Evolutionary conservation across 1,140 invertebrate species (phyloP).

Genomic region (Drosophila auraria): DNA sequence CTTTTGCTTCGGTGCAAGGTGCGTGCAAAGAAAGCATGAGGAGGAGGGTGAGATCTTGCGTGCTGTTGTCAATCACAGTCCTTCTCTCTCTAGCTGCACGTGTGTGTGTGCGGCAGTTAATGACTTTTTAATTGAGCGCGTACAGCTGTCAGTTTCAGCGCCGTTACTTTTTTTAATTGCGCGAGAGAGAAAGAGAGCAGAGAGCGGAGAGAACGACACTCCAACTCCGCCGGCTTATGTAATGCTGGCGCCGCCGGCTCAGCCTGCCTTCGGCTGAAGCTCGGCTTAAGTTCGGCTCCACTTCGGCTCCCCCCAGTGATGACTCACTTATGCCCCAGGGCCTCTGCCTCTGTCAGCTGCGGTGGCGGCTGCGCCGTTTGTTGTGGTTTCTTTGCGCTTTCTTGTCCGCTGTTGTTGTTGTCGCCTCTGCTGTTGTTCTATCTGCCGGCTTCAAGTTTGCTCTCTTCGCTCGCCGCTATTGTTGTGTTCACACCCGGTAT

Average conservation of each 20-base stretch:
- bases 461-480: slow-evolving; percentile 35
- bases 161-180: slow-evolving; percentile 75
- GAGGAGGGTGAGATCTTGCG: slow-evolving; percentile 54
- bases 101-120: slow-evolving; percentile 53
- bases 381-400: slow-evolving; percentile 66
- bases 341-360: slow-evolving; percentile 21
- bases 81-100: slow-evolving; percentile 23
- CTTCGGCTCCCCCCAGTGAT: slow-evolving; percentile 24
- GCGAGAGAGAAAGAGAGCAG: slow-evolving; percentile 7
- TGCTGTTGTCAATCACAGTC: slow-evolving; percentile 74
- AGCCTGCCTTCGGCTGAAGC: slow-evolving; percentile 19
- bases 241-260: slow-evolving; percentile 63
- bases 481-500: slow-evolving; percentile 13
- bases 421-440: slow-evolving; percentile 35
- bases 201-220: neutral
- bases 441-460: slow-evolving; percentile 62
- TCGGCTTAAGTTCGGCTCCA: slow-evolving; percentile 23
- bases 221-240: slow-evolving; percentile 61
- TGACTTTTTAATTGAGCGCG: slow-evolving; percentile 82
- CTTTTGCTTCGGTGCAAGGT: slow-evolving; percentile 23
- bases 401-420: slow-evolving; percentile 22
- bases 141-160: slow-evolving; percentile 75
- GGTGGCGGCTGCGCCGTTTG: slow-evolving; percentile 66
- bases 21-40: slow-evolving; percentile 55
- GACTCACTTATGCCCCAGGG: slow-evolving; percentile 59